Conservation (phyloP, 2,888 invertebrate species). For the Eueremaeus valkanovi region DNA sequence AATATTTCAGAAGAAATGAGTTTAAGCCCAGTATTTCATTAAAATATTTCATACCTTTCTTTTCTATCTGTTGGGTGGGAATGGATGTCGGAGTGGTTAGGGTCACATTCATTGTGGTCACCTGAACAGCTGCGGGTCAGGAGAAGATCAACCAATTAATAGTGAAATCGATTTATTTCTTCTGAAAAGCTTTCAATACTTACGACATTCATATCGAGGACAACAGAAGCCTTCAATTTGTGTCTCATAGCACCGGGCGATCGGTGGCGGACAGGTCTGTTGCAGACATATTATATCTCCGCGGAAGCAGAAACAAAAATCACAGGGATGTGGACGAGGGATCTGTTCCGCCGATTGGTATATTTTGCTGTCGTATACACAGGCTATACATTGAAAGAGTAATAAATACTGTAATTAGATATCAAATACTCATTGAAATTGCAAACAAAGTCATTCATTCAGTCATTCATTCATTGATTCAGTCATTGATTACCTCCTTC, state of each 20-base stretch:
- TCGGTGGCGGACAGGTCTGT: slow-evolving; percentile 91
- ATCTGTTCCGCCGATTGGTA: slow-evolving; percentile 93
- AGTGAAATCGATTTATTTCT: background rate
- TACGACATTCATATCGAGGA: slow-evolving; percentile 82
- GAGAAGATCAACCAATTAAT: background rate
- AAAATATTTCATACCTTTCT: slow-evolving; percentile 30
- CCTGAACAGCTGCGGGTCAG: slow-evolving; percentile 38
- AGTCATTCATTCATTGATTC: background rate
- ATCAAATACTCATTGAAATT: no score
- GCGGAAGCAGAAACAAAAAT: slow-evolving; percentile 95
- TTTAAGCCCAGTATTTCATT: no score
- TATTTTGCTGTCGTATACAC: slow-evolving; percentile 84
- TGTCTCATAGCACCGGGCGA: slow-evolving; percentile 84
- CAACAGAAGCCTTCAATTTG: slow-evolving; percentile 91
- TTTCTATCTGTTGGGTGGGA: slow-evolving; percentile 1
- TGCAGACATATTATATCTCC: slow-evolving; percentile 91
- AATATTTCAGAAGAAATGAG: background rate
- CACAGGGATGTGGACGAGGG: slow-evolving; percentile 87
- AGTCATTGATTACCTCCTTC: slow-evolving; percentile 37
- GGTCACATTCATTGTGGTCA: slow-evolving; percentile 36
- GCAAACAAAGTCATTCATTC: no score
- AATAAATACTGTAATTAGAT: no score
- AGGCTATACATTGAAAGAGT: slow-evolving; percentile 57
- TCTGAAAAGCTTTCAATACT: slow-evolving; percentile 40
- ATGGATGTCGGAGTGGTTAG: slow-evolving; percentile 31